These are phyloP conservation scores for Agrilus biguttatus DNA, from an alignment of 2,888 invertebrate species.

Conservation along the genomic window DNA sequence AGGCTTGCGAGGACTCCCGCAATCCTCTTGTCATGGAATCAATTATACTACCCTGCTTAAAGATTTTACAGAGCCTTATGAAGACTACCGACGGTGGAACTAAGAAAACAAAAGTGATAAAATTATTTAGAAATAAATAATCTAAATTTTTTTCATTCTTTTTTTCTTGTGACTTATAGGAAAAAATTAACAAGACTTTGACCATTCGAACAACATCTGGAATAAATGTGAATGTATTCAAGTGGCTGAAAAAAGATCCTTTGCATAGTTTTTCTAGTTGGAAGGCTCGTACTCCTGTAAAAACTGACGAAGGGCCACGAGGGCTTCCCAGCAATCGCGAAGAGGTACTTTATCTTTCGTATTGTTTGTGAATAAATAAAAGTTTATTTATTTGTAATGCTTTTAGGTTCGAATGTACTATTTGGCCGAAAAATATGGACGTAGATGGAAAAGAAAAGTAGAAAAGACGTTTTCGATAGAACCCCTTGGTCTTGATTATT, in stretches of 20 bases:
- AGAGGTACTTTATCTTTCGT: slow-evolving; percentile 12
- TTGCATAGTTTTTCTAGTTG: slow-evolving; percentile 57
- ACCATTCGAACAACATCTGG: slow-evolving; percentile 25
- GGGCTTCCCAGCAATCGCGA: slow-evolving; percentile 18
- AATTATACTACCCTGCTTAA: slow-evolving; percentile 82
- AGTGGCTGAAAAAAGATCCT: slow-evolving; percentile 59
- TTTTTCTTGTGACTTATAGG: slow-evolving; percentile 15
- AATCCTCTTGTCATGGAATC: slow-evolving; percentile 82
- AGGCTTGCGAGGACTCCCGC: slow-evolving; percentile 59
- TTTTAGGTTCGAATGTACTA: slow-evolving; percentile 34
- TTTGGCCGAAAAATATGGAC: slow-evolving; percentile 60
- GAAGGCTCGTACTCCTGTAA: slow-evolving; percentile 47
- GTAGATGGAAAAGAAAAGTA: slow-evolving; percentile 41
- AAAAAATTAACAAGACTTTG: slow-evolving; percentile 31
- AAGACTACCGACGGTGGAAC: slow-evolving; percentile 44
- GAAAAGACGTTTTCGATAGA: slow-evolving; percentile 38
- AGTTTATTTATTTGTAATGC: slow-evolving; percentile 4
- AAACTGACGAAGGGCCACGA: slow-evolving; percentile 22
- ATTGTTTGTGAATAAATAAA: slow-evolving; percentile 1
- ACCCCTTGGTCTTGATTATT: slow-evolving; percentile 36
- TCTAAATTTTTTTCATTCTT: background rate
- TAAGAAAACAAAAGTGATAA: slow-evolving; percentile 35
- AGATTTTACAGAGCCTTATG: slow-evolving; percentile 76
- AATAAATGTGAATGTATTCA: slow-evolving; percentile 54
- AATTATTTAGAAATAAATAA: background rate